Base-by-base conservation (phyloP, 2,888 invertebrate species). In the Drosophila nigricruria region DNA sequence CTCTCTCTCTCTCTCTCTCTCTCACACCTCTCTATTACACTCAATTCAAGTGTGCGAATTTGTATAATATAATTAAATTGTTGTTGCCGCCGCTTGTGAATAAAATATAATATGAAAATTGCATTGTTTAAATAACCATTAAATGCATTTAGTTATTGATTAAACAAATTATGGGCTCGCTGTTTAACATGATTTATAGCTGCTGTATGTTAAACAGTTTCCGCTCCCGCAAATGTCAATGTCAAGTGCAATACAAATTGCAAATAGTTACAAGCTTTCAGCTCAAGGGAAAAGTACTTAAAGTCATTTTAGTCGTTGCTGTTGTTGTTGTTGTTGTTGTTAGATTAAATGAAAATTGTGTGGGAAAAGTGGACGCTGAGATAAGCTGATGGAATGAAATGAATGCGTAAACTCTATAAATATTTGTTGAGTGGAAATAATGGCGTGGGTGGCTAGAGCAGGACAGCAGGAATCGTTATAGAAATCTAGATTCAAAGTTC, bases 21-120 rank as follows among this genome's bases (percentile, higher is more conserved):
- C 27, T 27, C 27, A 1, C 18, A 3, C 18, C 40, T 9, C 43
- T 25, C 18, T 42, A 43, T 54, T 53, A 14, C 32, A 30, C 30
- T 40, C 14, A 49, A 38, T 68, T 81, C 82, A 84, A 82, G 88
- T 82, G 79, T 82, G 81, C 58, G 81, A 84, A 81, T 42, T 57
- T 20, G 18, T 8, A 27, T 42, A 52, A 34, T 60, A 32, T 45
- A 45, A 65, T 59, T 49, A 52, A 36, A 58, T 58, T 60, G 34
- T 43, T 71, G 9, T 54, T 64, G 47, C 5, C 5, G 27, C 10
- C 56, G 50, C 47, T 66, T 47, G 50, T 9, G 25, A 43, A 25
- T 32, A 32, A 27, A 62, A 38, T n/a, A 20, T 16, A 42, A 50
- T 27, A 18, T 3, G n/a, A 40, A 49, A 67, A 45, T 27, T 43